phyloP scores from a whole-genome alignment of 2,888 invertebrate species.

The Drosophila hamatofila region DNA sequence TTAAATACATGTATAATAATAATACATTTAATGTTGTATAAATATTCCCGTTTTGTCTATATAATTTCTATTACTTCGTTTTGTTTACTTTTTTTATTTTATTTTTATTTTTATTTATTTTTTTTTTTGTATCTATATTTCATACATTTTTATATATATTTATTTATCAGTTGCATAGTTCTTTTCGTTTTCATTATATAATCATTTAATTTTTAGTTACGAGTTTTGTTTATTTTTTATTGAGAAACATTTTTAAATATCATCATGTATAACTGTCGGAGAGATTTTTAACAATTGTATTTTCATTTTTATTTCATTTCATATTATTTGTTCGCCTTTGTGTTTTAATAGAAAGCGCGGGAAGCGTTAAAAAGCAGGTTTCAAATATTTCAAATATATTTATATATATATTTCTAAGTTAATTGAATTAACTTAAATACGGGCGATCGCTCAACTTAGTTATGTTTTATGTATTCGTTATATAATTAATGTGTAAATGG shows the following conservation, averaged over 20 bases:
- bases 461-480: constrained; percentile 22
- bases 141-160: constrained; percentile 48
- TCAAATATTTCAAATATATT: constrained; percentile 18
- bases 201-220: constrained; percentile 48
- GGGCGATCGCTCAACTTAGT: constrained; percentile 56
- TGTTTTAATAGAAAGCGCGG: constrained; percentile 42
- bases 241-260: constrained; percentile 69
- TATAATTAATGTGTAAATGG: constrained; percentile 48
- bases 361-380: constrained; percentile 67
- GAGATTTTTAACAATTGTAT: constrained; percentile 72
- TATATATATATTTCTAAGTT: constrained; percentile 49
- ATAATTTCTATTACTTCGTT: constrained; percentile 72
- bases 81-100: constrained; percentile 1
- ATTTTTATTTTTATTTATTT: not conserved
- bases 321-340: constrained; percentile 41
- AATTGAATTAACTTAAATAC: constrained; percentile 75
- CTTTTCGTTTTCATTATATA: constrained; percentile 34
- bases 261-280: constrained; percentile 57
- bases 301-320: constrained; percentile 29
- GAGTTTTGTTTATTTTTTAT: constrained; percentile 31
- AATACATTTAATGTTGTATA: constrained; percentile 75
- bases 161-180: constrained; percentile 67
- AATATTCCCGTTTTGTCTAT: constrained; percentile 75
- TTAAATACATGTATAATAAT: constrained; percentile 74
- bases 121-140: constrained; percentile 49